Percentiles rank a stretch among this genome's conserved stretches.
These are phyloP conservation scores for Mycetomoellerius zeteki DNA, from an alignment of 1,140 invertebrate genomes.

Conservation along the genomic window DNA sequence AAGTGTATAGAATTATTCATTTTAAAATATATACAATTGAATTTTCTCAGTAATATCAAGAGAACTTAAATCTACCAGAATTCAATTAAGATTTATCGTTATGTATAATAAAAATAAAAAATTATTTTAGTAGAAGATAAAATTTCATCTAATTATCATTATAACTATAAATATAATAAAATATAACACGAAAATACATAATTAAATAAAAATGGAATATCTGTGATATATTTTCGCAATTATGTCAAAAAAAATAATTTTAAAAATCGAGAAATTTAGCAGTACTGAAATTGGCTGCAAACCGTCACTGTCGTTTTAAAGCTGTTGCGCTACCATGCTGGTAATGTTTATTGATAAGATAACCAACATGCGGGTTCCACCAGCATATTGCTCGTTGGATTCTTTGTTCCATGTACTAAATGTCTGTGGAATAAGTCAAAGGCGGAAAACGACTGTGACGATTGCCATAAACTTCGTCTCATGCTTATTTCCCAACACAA, in stretches of 20 bases:
- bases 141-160: background rate
- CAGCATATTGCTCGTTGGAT: slow-evolving; percentile 75
- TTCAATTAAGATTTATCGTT: background rate
- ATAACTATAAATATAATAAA: background rate
- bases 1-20: background rate
- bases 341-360: slow-evolving; percentile 83
- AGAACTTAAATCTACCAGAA: background rate
- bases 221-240: slow-evolving; percentile 6
- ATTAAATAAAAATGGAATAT: background rate
- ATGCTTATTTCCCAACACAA: slow-evolving; percentile 31
- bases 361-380: slow-evolving; percentile 76
- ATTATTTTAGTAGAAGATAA: background rate
- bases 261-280: slow-evolving; percentile 16
- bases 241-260: background rate
- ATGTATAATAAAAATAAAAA: background rate
- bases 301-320: slow-evolving; percentile 53
- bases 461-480: slow-evolving; percentile 14
- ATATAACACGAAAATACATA: background rate
- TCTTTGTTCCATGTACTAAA: slow-evolving; percentile 68
- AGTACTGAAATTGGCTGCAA: slow-evolving; percentile 35
- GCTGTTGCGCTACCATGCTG: slow-evolving; percentile 74
- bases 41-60: background rate
- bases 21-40: background rate
- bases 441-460: slow-evolving; percentile 40
- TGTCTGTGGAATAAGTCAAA: slow-evolving; percentile 49